Percentiles rank a stretch among this genome's conserved stretches.
Conservation (phyloP, 2,113 vertebrate genomes). For the Tichodroma muraria region DNA sequence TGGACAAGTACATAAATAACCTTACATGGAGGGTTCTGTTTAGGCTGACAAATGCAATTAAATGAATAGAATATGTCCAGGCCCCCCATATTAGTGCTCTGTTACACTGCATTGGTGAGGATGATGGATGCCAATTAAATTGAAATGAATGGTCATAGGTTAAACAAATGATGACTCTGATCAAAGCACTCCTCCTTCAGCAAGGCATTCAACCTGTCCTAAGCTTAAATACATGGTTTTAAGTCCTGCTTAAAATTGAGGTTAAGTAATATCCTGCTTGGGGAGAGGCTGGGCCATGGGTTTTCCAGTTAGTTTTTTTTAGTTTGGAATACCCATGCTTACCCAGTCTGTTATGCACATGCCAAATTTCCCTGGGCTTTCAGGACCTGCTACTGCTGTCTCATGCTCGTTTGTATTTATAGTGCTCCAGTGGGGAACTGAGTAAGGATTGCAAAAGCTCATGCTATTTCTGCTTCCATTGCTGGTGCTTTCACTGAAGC, state of each 20-base stretch:
- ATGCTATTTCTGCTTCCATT: not conserved
- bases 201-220: not conserved
- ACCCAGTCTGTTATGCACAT: not conserved
- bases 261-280: not conserved
- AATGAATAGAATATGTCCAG: not conserved
- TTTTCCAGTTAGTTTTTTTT: not conserved
- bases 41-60: not conserved
- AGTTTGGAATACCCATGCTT: not conserved
- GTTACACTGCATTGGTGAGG: not conserved
- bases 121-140: constrained; percentile 10
- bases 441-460: not conserved
- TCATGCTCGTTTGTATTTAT: not conserved
- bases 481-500: not conserved
- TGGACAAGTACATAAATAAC: not conserved
- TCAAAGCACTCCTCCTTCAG: not conserved
- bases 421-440: not conserved
- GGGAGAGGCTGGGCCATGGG: not conserved
- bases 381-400: not conserved
- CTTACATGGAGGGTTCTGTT: not conserved
- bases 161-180: constrained; percentile 12
- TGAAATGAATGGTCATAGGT: not conserved
- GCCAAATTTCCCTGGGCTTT: not conserved
- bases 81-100: not conserved
- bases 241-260: not conserved
- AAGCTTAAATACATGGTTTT: not conserved